phyloP scores from a whole-genome alignment of 2,113 vertebrate species.

The Rhegmatorhina hoffmannsi region DNA sequence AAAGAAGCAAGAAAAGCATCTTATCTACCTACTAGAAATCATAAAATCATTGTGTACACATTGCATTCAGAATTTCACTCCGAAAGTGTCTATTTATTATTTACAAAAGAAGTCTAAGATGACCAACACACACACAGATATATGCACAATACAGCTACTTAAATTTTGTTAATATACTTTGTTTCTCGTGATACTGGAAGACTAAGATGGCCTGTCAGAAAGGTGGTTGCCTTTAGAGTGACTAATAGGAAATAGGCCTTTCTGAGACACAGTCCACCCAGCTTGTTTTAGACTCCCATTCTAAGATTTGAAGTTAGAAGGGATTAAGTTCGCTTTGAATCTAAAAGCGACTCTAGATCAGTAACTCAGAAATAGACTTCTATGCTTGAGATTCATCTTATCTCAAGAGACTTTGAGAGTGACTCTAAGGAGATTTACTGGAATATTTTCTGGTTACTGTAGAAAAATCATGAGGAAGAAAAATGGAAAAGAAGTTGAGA shows the following conservation, averaged over 20 bases:
- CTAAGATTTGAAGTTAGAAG: not conserved
- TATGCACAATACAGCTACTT: not conserved
- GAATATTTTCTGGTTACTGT: not conserved
- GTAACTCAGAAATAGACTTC: not conserved
- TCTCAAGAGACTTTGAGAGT: not conserved
- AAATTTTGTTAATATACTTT: not conserved
- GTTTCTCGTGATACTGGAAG: not conserved
- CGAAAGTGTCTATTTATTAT: not conserved
- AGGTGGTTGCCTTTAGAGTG: not conserved
- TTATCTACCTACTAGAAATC: not conserved
- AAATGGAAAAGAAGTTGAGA: not conserved
- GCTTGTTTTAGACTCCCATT: not conserved
- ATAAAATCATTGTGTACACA: not conserved
- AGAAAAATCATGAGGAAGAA: not conserved
- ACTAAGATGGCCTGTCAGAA: not conserved
- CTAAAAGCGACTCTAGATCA: not conserved
- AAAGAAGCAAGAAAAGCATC: not conserved
- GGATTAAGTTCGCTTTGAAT: not conserved
- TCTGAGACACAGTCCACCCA: not conserved
- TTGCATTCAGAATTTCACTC: not conserved
- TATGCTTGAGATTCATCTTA: not conserved
- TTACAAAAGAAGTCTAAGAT: not conserved
- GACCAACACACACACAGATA: not conserved
- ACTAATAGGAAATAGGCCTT: not conserved
- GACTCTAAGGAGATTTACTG: not conserved